Evolutionary conservation across 2,797 vertebrate genomes (phyloP).

Genomic region (Aeoliscus strigatus): DNA sequence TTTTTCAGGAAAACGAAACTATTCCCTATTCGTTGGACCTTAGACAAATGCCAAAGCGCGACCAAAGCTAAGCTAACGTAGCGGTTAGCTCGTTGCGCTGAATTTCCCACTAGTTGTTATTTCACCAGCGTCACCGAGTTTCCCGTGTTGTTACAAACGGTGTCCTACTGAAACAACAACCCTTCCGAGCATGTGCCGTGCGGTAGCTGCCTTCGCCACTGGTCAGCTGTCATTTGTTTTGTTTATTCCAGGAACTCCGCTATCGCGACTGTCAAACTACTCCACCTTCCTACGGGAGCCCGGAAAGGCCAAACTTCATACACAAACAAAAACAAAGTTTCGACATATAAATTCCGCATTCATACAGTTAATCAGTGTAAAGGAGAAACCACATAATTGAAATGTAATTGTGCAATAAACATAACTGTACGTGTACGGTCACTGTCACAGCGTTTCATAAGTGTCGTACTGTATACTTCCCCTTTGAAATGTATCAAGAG

Average conservation of each 20-base stretch:
- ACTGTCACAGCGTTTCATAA: too few species aligned
- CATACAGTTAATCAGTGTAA: neutral
- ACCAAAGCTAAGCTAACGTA: constrained; percentile 35
- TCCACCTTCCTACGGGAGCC: constrained; percentile 61
- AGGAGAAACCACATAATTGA: too few species aligned
- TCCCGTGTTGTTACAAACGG: neutral
- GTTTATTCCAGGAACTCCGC: constrained; percentile 67
- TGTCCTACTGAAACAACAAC: constrained; percentile 14
- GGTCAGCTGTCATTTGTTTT: constrained; percentile 69
- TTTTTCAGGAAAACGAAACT: constrained; percentile 37
- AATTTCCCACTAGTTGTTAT: neutral
- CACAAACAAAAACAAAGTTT: neutral
- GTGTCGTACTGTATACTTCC: too few species aligned
- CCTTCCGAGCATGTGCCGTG: constrained; percentile 1
- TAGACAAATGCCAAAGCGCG: constrained; percentile 1
- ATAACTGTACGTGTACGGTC: too few species aligned
- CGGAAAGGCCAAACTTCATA: constrained; percentile 9
- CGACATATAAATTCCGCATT: neutral
- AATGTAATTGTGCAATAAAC: too few species aligned
- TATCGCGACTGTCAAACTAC: constrained; percentile 29
- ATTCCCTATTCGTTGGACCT: neutral
- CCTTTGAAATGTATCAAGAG: constrained; percentile 20
- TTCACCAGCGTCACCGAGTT: neutral
- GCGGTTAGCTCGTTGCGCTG: constrained; percentile 1
- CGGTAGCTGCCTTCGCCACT: neutral